A percentile compares a stretch with the other conserved stretches of the same genome.
These are phyloP conservation scores for Sphaeramia orbicularis DNA, from an alignment of 2,797 vertebrate genomes.

Conservation along the genomic window DNA sequence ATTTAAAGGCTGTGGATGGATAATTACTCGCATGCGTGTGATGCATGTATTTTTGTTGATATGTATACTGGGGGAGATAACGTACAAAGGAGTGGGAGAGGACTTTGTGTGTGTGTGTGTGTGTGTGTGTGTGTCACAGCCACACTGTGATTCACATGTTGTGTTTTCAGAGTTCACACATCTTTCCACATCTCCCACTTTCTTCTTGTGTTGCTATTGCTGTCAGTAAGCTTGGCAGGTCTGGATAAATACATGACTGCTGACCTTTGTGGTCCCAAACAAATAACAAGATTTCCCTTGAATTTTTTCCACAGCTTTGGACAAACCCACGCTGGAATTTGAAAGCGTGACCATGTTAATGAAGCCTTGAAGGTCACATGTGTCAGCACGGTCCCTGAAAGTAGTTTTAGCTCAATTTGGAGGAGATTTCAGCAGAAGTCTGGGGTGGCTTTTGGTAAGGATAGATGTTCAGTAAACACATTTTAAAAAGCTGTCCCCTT, in stretches of 20 bases:
- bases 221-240: constrained; percentile 45
- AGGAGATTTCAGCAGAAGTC: neutral
- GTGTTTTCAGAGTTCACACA: constrained; percentile 46
- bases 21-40: constrained; percentile 14
- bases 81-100: constrained; percentile 54
- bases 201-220: constrained; percentile 35
- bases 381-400: constrained; percentile 13
- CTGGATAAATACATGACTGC: constrained; percentile 49
- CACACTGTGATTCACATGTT: constrained; percentile 60
- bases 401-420: constrained; percentile 8
- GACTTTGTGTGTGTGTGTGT: constrained; percentile 24
- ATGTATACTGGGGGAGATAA: constrained; percentile 34
- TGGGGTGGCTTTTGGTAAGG: neutral
- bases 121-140: constrained; percentile 42
- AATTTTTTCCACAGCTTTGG: constrained; percentile 45
- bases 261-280: constrained; percentile 72
- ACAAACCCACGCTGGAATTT: constrained; percentile 32
- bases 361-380: constrained; percentile 51
- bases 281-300: constrained; percentile 49
- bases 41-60: constrained; percentile 14
- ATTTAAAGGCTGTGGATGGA: neutral
- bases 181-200: constrained; percentile 50
- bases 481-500: too few species aligned
- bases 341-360: constrained; percentile 28
- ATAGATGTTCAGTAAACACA: neutral